A percentile compares a stretch with the other conserved stretches of the same genome.
These are phyloP conservation scores for Panulirus ornatus DNA, from an alignment of 1,140 invertebrate species.

Conservation along the genomic window DNA sequence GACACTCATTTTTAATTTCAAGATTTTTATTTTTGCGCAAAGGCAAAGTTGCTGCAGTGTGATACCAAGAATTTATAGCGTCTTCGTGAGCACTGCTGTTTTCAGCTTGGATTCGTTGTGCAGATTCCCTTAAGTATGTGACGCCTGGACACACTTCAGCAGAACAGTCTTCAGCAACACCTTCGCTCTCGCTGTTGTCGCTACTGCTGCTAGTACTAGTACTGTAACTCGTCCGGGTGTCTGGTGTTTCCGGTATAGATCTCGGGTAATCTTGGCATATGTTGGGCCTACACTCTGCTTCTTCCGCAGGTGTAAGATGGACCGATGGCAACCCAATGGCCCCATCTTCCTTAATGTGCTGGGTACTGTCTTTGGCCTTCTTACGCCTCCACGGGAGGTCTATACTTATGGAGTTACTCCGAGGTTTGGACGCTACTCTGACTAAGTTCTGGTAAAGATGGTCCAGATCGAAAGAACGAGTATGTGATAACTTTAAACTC, in stretches of 20 bases:
- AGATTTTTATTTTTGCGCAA: not conserved
- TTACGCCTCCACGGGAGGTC: constrained; percentile 59
- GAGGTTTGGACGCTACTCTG: constrained; percentile 47
- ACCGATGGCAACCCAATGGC: not conserved
- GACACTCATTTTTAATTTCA: not conserved
- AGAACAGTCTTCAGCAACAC: not conserved
- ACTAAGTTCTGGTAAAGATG: constrained; percentile 62
- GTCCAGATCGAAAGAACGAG: constrained; percentile 62
- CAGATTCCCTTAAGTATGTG: constrained; percentile 39
- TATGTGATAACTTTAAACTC: constrained; percentile 48
- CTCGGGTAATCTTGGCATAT: not conserved
- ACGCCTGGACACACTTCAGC: constrained; percentile 44
- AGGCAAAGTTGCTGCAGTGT: constrained; percentile 46
- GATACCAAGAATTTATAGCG: constrained; percentile 20
- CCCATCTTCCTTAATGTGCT: constrained; percentile 39
- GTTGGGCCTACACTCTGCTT: not conserved
- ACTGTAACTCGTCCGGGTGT: not conserved
- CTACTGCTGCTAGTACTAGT: constrained; percentile 47
- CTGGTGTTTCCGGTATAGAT: not conserved
- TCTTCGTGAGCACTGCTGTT: not conserved
- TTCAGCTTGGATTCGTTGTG: not conserved
- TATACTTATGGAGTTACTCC: constrained; percentile 63
- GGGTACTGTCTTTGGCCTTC: constrained; percentile 26
- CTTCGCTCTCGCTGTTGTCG: not conserved
- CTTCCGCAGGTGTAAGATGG: not conserved